Evolutionary conservation across 1,140 invertebrate genomes (phyloP), one percentile per base, ranked within the genome.

Genomic region (Macrosteles quadrilineatus): DNA sequence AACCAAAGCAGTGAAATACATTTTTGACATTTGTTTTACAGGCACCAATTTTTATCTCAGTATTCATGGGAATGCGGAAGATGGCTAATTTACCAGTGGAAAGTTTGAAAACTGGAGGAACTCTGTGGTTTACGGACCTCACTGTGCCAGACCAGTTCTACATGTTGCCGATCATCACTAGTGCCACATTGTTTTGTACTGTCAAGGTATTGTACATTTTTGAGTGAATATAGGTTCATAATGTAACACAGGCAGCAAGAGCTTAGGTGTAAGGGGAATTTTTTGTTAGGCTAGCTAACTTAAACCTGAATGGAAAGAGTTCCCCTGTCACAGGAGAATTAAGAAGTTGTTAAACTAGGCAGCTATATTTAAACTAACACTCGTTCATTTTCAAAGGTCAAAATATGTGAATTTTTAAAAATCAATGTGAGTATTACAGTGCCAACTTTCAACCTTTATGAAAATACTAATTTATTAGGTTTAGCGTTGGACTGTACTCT

Each of bases 41-140:
- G 90, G 83, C 90, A 11, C 95, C 96, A 0, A 78, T 98, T 4
- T 98, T 98, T 79, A 81, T 98, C 43, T 96, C 95, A 6, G 92
- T 96, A 77, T 98, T 97, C 77, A 83, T 94, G 77, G 94, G 87
- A 0, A 78, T 98, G 12, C 84, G 91, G 77, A 77, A 82, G 72
- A 97, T 98, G 95, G 87, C 94, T 0, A 91, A 90, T 76, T 82
- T 90, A 11, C 96, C 95, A 1, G 88, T 98, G 12, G 91, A 94
- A 67, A 95, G 93, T 78, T 85, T 99, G 85, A 87, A 87, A 71
- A 81, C 85, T 23, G 97, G 97, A n/a, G 98, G 98, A 2, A 70
- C 96, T 0, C 89, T 84, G 64, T 99, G 97, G 97, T 97, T 99
- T 78, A 84, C 85, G 0, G 95, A 99, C 86, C 85, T 99, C 14